Evolutionary conservation across 1,140 invertebrate genomes (phyloP), one percentile per base, ranked within the genome.

Genomic region (Diabrotica virgifera): DNA sequence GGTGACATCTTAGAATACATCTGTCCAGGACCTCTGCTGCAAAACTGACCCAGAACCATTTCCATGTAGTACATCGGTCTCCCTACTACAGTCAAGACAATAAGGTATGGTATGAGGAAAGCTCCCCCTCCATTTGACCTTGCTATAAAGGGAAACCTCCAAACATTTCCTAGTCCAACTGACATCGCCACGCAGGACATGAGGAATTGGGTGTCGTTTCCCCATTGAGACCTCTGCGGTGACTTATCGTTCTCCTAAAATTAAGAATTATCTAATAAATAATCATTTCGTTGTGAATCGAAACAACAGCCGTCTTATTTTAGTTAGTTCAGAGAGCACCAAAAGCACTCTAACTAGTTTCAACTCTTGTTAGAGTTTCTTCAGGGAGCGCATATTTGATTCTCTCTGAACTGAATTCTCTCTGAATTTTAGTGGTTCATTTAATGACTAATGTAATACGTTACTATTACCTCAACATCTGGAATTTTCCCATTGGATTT

Each of bases 1-100:
- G 87, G 85, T 13, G 82, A 78, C 37, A 79, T 72, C 56, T 84
- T 74, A 50, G 82, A 78, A 79, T 85, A 87, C 37, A 88, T 82
- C 69, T 85, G 88, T 14, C 92, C 87, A 54, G 87, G 87, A 36
- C 90, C 90, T 37, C 85, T 84, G 51, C 88, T 86, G 8, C 88
- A 85, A 72, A 92, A 93, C 72, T 93, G 91, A 13, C 91, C 91
- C 2, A 93, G 73, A n/a, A 89, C 82, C 77, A 91, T 89, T 77
- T 97, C 95, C 81, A 96, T 83, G 70, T 94, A 95, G 77, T 96
- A 97, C 70, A 96, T 86, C 0, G 95, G 94, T 68, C 94, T 89
- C 0, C 94, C 94, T 51, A 93, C 87, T 36, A 95, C 78, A 4
- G 94, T 76, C 40, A 96, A 83, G 36, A 95, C 90, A 35, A 95